A percentile compares a stretch with the other conserved stretches of the same genome.
Evolutionary conservation across 2,888 invertebrate species (phyloP).

Genomic region (Unio delphinus): DNA sequence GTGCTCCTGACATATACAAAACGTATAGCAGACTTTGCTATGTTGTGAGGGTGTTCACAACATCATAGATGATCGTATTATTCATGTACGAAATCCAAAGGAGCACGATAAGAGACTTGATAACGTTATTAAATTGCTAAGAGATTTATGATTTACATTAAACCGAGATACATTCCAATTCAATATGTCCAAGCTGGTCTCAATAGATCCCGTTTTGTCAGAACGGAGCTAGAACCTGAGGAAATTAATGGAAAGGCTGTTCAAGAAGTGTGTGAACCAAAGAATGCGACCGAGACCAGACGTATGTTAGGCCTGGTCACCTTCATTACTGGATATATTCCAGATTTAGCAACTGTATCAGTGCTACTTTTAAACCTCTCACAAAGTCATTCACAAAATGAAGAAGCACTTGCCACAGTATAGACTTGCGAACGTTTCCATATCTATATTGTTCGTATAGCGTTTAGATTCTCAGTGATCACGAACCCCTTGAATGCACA

Average conservation of each 20-base stretch:
- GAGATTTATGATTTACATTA: slow-evolving; percentile 21
- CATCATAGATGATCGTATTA: slow-evolving; percentile 36
- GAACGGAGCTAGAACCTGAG: slow-evolving; percentile 17
- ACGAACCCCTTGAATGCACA: slow-evolving; percentile 19
- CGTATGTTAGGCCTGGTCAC: slow-evolving; percentile 16
- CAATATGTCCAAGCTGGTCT: slow-evolving; percentile 16
- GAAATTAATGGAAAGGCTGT: slow-evolving; percentile 24
- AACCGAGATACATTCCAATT: slow-evolving; percentile 30
- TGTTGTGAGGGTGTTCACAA: slow-evolving; percentile 20
- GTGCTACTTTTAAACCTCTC: too few relatives aligned
- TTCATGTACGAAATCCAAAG: slow-evolving; percentile 20
- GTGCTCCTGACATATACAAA: too few relatives aligned
- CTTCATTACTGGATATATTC: slow-evolving; percentile 1
- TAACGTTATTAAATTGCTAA: slow-evolving; percentile 7
- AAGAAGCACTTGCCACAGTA: too few relatives aligned
- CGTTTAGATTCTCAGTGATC: too few relatives aligned
- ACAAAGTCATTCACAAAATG: too few relatives aligned
- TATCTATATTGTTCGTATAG: too few relatives aligned
- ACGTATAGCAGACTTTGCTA: slow-evolving; percentile 1
- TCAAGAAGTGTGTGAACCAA: slow-evolving; percentile 20
- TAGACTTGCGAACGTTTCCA: too few relatives aligned
- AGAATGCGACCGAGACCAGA: slow-evolving; percentile 24
- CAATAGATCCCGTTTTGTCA: slow-evolving; percentile 25
- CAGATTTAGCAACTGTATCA: background rate
- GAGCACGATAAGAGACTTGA: slow-evolving; percentile 27